Conservation (phyloP, 2,797 vertebrate species). For the Aphelocoma californica region DNA sequence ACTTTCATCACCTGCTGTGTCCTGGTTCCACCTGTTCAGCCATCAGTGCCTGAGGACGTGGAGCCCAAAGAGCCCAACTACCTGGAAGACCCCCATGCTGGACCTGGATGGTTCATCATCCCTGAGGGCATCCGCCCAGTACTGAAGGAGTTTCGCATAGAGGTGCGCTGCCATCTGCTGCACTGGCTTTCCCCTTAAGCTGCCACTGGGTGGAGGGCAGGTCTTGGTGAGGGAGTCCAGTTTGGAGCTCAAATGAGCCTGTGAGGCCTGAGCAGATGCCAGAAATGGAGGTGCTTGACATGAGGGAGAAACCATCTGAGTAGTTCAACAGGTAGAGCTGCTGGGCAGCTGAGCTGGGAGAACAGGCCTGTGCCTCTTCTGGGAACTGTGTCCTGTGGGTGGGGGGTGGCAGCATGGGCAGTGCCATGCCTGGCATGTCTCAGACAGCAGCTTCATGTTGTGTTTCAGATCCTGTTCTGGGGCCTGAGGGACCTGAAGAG, state of each 20-base stretch:
- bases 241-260: neutral
- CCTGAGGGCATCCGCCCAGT: slow-evolving; percentile 84
- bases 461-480: slow-evolving; percentile 90
- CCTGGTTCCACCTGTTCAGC: slow-evolving; percentile 68
- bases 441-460: neutral
- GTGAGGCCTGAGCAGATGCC: neutral
- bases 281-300: neutral
- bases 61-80: slow-evolving; percentile 80
- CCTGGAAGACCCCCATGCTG: slow-evolving; percentile 71
- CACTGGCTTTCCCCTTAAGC: neutral
- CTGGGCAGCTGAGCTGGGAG: neutral
- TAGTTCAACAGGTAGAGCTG: neutral
- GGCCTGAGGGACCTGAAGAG: slow-evolving; percentile 87
- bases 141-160: slow-evolving; percentile 89
- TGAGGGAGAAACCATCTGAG: neutral
- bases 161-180: slow-evolving; percentile 73
- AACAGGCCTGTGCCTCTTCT: neutral
- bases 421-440: neutral
- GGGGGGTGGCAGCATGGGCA: neutral
- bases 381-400: neutral
- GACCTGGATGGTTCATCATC: slow-evolving; percentile 77
- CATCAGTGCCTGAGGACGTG: slow-evolving; percentile 81
- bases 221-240: neutral
- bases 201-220: neutral
- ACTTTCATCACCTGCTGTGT: neutral